Conservation (phyloP, 2,113 vertebrate genomes). For the Anseranas semipalmata region DNA sequence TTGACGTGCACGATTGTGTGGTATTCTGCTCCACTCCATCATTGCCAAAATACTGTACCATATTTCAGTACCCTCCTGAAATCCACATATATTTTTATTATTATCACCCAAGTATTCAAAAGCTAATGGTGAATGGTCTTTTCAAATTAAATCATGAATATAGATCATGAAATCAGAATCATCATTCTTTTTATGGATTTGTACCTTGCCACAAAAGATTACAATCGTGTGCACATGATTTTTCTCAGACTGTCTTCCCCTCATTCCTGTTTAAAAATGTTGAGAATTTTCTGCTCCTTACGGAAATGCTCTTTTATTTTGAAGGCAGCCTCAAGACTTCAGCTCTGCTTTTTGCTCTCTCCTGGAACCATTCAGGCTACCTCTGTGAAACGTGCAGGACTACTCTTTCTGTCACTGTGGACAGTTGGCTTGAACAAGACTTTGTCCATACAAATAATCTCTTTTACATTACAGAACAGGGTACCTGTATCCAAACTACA, state of each 20-base stretch:
- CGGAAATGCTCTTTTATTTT: background rate
- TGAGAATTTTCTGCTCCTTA: background rate
- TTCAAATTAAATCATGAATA: background rate
- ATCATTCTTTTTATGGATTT: background rate
- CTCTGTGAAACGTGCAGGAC: background rate
- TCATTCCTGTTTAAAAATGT: background rate
- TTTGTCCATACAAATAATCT: background rate
- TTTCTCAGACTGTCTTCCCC: background rate
- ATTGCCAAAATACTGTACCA: background rate
- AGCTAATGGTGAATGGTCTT: accelerated
- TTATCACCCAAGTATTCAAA: background rate
- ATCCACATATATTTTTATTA: accelerated
- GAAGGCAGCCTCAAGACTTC: background rate
- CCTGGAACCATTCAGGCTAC: background rate
- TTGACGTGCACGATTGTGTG: background rate
- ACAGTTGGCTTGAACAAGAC: background rate
- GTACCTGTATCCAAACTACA: background rate
- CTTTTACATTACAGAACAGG: background rate
- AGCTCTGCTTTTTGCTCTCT: background rate
- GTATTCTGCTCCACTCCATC: accelerated
- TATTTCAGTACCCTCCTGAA: background rate
- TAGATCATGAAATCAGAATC: too few species aligned
- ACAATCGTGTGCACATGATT: background rate
- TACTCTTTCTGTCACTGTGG: background rate
- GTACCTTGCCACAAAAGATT: background rate